Conservation (phyloP, 2,888 invertebrate genomes). For the Philopedon plagiatum region DNA sequence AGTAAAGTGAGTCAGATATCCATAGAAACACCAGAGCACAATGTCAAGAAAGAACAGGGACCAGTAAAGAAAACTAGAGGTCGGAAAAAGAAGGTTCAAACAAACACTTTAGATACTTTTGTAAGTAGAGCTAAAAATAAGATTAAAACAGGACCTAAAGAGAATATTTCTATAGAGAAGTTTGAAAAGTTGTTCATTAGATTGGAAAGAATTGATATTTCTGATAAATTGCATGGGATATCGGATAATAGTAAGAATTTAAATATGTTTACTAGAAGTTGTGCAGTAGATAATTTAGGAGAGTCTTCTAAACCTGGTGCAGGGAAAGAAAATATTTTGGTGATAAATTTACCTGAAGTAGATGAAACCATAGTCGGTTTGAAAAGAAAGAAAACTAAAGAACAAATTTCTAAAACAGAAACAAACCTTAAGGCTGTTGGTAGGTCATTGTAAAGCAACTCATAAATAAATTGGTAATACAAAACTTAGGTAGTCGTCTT, state of each 20-base stretch:
- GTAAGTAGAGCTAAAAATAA: not conserved
- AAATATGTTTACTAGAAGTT: not conserved
- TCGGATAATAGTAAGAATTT: not conserved
- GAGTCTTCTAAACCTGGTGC: not conserved
- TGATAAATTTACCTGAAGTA: too few relatives aligned
- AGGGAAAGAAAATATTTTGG: too few relatives aligned
- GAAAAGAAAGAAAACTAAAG: too few relatives aligned
- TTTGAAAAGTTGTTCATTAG: conserved; percentile 31
- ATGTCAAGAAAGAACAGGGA: not conserved
- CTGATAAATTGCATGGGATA: not conserved
- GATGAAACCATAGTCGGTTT: too few relatives aligned
- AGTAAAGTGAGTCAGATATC: too few relatives aligned
- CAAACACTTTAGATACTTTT: not conserved
- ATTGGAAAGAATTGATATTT: conserved; percentile 20
- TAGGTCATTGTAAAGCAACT: too few relatives aligned
- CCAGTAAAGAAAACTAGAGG: not conserved
- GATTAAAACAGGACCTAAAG: not conserved
- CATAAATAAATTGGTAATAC: too few relatives aligned
- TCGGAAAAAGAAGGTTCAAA: not conserved
- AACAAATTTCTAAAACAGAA: too few relatives aligned
- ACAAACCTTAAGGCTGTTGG: too few relatives aligned
- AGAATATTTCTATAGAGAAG: conserved; percentile 8
- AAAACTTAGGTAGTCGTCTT: too few relatives aligned
- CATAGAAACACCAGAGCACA: too few relatives aligned
- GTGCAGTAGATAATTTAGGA: not conserved